Conservation (phyloP, 1,140 invertebrate genomes). For the Samia ricini region DNA sequence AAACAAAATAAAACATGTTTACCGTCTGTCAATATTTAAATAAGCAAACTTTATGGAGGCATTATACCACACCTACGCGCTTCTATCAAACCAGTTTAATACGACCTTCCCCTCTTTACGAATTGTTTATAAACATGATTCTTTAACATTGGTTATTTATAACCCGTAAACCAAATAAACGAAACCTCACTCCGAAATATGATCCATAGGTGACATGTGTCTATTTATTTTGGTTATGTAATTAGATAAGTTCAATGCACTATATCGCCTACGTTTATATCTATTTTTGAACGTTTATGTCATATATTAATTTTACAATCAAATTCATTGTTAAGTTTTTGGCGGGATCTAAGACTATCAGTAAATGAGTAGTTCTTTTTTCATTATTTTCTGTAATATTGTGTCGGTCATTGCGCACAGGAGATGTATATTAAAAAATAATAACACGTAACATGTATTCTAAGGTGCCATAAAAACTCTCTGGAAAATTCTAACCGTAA, state of each 20-base stretch:
- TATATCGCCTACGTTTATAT: neutral
- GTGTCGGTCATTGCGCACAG: no score
- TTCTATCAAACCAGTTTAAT: neutral
- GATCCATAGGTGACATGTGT: neutral
- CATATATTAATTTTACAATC: no score
- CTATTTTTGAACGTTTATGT: no score
- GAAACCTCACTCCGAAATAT: neutral
- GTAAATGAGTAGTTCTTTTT: no score
- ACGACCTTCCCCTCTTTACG: neutral
- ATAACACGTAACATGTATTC: no score
- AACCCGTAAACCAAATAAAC: neutral
- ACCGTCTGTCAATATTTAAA: conserved; percentile 1
- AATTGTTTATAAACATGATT: neutral
- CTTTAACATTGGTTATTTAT: neutral
- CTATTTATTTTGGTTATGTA: neutral
- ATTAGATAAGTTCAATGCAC: neutral
- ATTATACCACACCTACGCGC: neutral
- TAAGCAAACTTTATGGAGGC: neutral
- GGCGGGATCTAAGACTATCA: no score
- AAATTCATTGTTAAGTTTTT: no score
- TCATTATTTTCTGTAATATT: no score
- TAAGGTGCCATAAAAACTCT: no score
- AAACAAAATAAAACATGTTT: conserved; percentile 7
- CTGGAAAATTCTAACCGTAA: no score
- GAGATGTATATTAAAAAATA: no score